Evolutionary conservation across 2,113 vertebrate species (phyloP), one percentile per base, ranked within the genome.

Genomic region (Ptilorrhoa leucosticta): DNA sequence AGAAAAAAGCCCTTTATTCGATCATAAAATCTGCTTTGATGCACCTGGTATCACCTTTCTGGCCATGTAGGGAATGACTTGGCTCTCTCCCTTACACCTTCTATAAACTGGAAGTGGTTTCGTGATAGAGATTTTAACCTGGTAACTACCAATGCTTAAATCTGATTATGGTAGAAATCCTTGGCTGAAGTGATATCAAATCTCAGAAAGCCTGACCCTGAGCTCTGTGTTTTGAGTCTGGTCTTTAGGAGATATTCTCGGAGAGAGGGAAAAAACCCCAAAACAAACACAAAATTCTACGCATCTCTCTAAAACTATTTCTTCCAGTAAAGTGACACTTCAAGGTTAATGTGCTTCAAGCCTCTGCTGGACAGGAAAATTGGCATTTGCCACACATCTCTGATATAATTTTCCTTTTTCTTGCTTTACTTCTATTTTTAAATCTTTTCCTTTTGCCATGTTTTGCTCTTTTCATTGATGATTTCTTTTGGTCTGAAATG

Each of bases 211-310:
- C 3, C 30, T 83, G 14, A 48, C 13, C 31, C 8, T 37, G 6
- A 47, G 13, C 11, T 45, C 11, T 78, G 17, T 21, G 24, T 58
- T 83, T 27, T 27, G 28, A 44, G 28, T 16, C 11, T 85, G 65
- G 22, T 51, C 22, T 54, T 42, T 70, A 15, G 17, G 40, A 89
- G 19, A 39, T 13, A 6, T 16, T 84, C 82, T 37, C n/a, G 60
- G 16, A 68, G 17, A 53, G 7, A 64, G 50, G 47, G 1, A 7
- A 9, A 4, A 50, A 21, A 8, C 0, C 0, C 7, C n/a, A 5
- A 58, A 58, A 7, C 26, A 45, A 76, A 8, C 14, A 11, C n/a
- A 4, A 35, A 20, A 5, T 9, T 1, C 9, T 63, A 1, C 20
- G 7, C 11, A 13, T 42, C 9, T 22, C 3, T 54, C 26, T 47